Evolutionary conservation across 53 echinoderm and acorn worm genomes (phyloP).

Genomic region (Glandiceps talaboti): DNA sequence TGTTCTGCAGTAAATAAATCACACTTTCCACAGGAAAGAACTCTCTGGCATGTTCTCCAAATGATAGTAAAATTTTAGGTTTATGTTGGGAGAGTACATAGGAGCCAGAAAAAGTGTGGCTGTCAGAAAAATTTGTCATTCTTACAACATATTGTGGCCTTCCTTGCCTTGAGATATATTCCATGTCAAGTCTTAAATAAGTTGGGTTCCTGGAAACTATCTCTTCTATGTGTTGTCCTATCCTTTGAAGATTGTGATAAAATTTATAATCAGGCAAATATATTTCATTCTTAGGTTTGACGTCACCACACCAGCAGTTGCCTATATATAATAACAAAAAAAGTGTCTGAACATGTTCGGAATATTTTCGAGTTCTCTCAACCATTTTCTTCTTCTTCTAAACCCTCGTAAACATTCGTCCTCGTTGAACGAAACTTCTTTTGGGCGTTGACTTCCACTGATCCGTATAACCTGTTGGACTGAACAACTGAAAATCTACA

Average conservation of each 20-base stretch:
- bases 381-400: not conserved
- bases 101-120: constrained; percentile 9
- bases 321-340: too few species aligned
- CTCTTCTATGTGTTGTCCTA: constrained; percentile 41
- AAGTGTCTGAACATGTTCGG: not conserved
- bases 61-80: constrained; percentile 72
- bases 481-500: too few species aligned
- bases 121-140: constrained; percentile 70
- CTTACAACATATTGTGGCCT: constrained; percentile 63
- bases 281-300: constrained; percentile 53
- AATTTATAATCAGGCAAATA: constrained; percentile 75
- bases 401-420: too few species aligned
- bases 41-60: constrained; percentile 91
- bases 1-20: constrained; percentile 48
- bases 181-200: constrained; percentile 42
- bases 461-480: too few species aligned
- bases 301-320: constrained; percentile 32
- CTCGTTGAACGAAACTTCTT: too few species aligned
- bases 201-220: constrained; percentile 39
- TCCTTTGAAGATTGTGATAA: constrained; percentile 67
- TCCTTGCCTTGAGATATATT: constrained; percentile 42
- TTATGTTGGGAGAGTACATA: constrained; percentile 18
- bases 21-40: constrained; percentile 89
- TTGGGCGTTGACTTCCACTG: too few species aligned
- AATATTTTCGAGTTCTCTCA: not conserved